Base-by-base conservation (phyloP, 2,797 vertebrate genomes). In the Melanotaenia parkinsoni region DNA sequence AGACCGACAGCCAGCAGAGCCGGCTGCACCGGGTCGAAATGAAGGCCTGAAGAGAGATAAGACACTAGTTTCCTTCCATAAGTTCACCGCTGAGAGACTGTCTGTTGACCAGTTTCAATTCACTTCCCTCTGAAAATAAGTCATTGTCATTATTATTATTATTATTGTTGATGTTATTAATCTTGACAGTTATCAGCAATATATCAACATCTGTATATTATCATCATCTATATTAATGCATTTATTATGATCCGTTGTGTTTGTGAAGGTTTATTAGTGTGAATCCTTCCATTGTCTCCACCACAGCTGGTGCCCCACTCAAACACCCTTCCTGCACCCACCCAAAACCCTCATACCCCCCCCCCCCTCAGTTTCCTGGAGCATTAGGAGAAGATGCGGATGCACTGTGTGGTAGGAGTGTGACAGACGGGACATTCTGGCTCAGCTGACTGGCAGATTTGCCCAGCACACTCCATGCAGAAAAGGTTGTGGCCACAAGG, bases 401-500 rank as follows among this genome's bases (percentile, higher is more conserved):
- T 98, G 95, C 97, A 97, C 92, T 99, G 98, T 33, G 97, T 98
- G 88, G 96, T 95, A 0, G 96, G 96, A 13, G 95, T 94, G 91
- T 96, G 97, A 93, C 98, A 98, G 60, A 97, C 97, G 0, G 98
- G 98, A 67, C 97, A 99, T 92, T 97, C 95, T 0, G 97, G 95
- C 77, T 98, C 95, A 0, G 95, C 90, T 1, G 95, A 95, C 90
- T 97, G 96, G 58, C 97, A 98, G 92, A 99, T 98, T 75, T 97
- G 96, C 72, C 96, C 95, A 0, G 98, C 98, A 0, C 98, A 99
- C 86, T 99, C 98, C 98, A 99, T 98, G 94, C 98, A 99, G 94
- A 99, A 99, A 70, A 99, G 96, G 92, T 98, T 99, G 94, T 99
- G 98, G 76, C 97, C 97, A 5, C 98, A 99, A 68, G 97, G 97